Conservation (phyloP, 2,888 invertebrate genomes). For the Belgica antarctica region DNA sequence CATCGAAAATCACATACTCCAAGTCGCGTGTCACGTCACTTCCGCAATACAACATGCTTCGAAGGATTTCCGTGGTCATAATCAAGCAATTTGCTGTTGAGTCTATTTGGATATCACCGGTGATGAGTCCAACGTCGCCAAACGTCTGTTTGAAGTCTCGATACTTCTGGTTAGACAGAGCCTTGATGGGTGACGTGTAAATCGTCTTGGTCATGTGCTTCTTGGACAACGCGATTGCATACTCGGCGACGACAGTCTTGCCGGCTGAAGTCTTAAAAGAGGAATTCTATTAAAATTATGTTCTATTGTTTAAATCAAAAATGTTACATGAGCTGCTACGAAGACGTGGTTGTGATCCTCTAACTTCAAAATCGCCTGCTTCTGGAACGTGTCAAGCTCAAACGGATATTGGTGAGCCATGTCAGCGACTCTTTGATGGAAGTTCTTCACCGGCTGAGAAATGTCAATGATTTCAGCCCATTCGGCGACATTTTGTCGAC, state of each 20-base stretch:
- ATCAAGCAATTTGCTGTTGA: constrained; percentile 91
- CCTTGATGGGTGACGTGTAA: constrained; percentile 99
- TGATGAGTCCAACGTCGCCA: constrained; percentile 88
- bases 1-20: constrained; percentile 98
- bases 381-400: constrained; percentile 94
- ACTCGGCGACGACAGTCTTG: constrained; percentile 99
- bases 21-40: constrained; percentile 91
- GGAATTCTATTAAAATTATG: too few relatives aligned
- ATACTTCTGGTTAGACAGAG: constrained; percentile 97
- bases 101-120: constrained; percentile 95
- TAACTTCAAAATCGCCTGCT: constrained; percentile 89
- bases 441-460: constrained; percentile 75
- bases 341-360: constrained; percentile 95
- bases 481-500: constrained; percentile 61
- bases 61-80: constrained; percentile 98
- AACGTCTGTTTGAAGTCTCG: constrained; percentile 93
- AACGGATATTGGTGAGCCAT: constrained; percentile 86
- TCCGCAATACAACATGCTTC: constrained; percentile 95
- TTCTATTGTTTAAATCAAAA: too few relatives aligned
- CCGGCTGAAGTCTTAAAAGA: constrained; percentile 99
- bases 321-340: constrained; percentile 97
- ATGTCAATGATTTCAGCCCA: constrained; percentile 90
- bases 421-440: constrained; percentile 73
- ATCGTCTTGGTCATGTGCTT: constrained; percentile 89
- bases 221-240: constrained; percentile 94